These are phyloP conservation scores for Halocynthia roretzi DNA, from an alignment of 23 tunicate species.

Conservation along the genomic window DNA sequence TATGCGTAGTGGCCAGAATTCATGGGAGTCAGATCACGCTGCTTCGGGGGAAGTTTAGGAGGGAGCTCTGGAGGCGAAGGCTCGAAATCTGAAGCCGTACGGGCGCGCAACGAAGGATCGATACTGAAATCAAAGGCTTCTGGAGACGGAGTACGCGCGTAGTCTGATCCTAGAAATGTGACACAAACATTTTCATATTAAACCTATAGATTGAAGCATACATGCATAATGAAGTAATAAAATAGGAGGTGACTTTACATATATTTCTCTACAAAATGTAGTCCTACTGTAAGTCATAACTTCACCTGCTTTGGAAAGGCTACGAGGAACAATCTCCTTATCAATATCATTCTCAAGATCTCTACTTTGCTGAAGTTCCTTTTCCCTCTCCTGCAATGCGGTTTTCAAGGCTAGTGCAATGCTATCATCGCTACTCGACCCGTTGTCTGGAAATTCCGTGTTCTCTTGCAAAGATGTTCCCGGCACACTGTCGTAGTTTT, in stretches of 20 bases:
- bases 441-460: neutral
- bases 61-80: slow-evolving; percentile 42
- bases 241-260: no score
- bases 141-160: neutral
- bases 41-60: slow-evolving; percentile 38
- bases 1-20: neutral
- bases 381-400: slow-evolving; percentile 71
- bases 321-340: no score
- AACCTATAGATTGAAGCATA: no score
- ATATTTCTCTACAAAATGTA: no score
- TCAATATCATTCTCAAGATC: no score
- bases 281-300: no score
- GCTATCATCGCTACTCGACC: neutral
- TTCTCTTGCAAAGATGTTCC: neutral
- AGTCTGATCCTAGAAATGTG: no score
- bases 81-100: slow-evolving; percentile 66
- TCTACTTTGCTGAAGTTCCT: slow-evolving; percentile 7
- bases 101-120: slow-evolving; percentile 48
- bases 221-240: no score
- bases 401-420: slow-evolving; percentile 44
- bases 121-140: slow-evolving; percentile 34
- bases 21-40: neutral
- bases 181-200: no score
- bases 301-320: no score
- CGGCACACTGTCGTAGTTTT: slow-evolving; percentile 5